Percentiles rank a stretch among this genome's conserved stretches.
Conservation (phyloP, 30 jellyfish, hydroid and myxozoan species). For the Morbakka virulenta region DNA sequence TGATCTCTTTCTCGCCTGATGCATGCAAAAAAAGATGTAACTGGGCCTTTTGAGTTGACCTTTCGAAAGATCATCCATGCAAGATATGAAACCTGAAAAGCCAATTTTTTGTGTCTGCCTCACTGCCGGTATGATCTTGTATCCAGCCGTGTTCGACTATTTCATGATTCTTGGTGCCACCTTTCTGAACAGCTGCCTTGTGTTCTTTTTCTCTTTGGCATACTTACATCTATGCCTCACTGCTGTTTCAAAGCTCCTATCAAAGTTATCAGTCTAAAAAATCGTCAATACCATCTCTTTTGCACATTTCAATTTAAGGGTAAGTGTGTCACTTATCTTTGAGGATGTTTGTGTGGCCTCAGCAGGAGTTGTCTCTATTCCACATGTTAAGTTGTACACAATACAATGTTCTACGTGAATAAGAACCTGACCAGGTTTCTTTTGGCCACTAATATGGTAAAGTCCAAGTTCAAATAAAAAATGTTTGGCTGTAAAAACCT, state of each 20-base stretch:
- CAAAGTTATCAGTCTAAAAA: constrained; percentile 55
- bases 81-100: background rate
- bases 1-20: background rate
- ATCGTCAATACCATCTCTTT: constrained; percentile 7
- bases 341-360: constrained; percentile 5
- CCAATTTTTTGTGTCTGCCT: background rate
- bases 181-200: too few species aligned
- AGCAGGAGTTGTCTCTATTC: constrained; percentile 41
- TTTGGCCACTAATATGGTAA: constrained; percentile 27
- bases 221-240: constrained; percentile 10
- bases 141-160: too few species aligned
- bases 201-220: background rate
- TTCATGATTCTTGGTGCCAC: too few species aligned
- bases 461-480: constrained; percentile 24
- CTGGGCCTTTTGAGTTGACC: constrained; percentile 1
- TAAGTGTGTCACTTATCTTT: constrained; percentile 2
- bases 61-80: background rate
- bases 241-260: constrained; percentile 2
- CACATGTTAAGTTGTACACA: constrained; percentile 27
- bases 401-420: constrained; percentile 39
- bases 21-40: constrained; percentile 5
- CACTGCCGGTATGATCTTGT: too few species aligned
- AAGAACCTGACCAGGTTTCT: constrained; percentile 32
- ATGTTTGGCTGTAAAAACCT: constrained; percentile 6
- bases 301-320: constrained; percentile 21